A percentile compares a stretch with the other conserved stretches of the same genome.
Evolutionary conservation across 2,113 vertebrate species (phyloP).

Genomic region (Ictalurus furcatus): DNA sequence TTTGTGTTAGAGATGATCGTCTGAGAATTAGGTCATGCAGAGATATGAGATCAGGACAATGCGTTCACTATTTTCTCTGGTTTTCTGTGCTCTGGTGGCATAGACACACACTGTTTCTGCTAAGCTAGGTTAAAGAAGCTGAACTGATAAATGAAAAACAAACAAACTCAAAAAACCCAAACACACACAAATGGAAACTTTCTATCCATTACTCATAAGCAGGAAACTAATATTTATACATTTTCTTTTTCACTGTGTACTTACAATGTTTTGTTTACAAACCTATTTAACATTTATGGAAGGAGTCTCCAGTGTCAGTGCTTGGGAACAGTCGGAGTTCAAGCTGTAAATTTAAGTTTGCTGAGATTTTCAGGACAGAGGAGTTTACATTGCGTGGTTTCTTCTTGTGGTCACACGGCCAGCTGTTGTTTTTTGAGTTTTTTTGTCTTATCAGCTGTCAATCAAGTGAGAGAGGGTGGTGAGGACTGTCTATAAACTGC

Average conservation of each 20-base stretch:
- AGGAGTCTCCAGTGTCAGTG: neutral
- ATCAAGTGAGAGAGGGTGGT: neutral
- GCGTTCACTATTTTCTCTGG: neutral
- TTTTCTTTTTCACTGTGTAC: neutral
- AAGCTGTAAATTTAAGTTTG: neutral
- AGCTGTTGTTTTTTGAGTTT: too few species aligned
- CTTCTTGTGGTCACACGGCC: too few species aligned
- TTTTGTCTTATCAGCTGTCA: too few species aligned
- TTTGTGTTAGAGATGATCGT: conserved; percentile 27
- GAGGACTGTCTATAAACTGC: neutral
- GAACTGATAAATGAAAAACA: neutral
- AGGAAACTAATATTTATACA: neutral
- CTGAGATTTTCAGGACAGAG: too few species aligned
- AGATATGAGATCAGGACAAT: conserved; percentile 5
- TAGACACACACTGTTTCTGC: neutral
- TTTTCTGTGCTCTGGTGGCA: neutral
- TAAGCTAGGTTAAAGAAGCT: neutral
- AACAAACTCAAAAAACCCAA: neutral
- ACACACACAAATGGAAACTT: neutral
- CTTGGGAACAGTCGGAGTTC: neutral
- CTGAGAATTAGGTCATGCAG: neutral
- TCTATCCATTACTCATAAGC: neutral
- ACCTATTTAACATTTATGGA: neutral
- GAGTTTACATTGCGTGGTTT: too few species aligned
- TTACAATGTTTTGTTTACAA: neutral